Evolutionary conservation across 2,113 vertebrate genomes (phyloP).

Genomic region (Poicephalus meyeri): DNA sequence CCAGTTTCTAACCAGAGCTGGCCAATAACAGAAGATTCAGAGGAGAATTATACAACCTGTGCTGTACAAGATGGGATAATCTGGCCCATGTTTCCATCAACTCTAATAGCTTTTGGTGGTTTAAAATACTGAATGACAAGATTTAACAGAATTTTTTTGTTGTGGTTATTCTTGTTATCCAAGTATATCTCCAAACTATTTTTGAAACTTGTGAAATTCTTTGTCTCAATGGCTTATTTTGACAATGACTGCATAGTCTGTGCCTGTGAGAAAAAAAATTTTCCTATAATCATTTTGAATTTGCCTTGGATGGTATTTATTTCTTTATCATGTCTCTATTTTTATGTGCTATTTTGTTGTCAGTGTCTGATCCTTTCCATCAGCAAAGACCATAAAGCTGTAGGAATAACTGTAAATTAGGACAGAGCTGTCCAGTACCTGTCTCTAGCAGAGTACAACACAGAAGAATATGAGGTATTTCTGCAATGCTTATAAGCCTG

Average conservation of each 20-base stretch:
- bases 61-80: neutral
- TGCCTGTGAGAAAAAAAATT: neutral
- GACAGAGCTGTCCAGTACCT: neutral
- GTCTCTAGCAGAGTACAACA: neutral
- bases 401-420: neutral
- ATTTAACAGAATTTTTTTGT: neutral
- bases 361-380: neutral
- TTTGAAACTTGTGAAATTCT: neutral
- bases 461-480: neutral
- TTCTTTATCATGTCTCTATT: neutral
- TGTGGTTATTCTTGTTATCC: neutral
- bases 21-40: neutral
- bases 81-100: neutral
- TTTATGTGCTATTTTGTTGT: neutral
- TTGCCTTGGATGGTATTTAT: neutral
- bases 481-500: neutral
- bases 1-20: neutral
- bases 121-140: neutral
- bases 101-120: neutral
- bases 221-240: neutral
- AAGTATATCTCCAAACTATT: neutral
- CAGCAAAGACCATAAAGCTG: neutral
- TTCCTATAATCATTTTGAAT: neutral
- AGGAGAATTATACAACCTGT: neutral
- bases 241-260: neutral